Evolutionary conservation across 2,888 invertebrate species (phyloP).

Genomic region (Pollenia amentaria): DNA sequence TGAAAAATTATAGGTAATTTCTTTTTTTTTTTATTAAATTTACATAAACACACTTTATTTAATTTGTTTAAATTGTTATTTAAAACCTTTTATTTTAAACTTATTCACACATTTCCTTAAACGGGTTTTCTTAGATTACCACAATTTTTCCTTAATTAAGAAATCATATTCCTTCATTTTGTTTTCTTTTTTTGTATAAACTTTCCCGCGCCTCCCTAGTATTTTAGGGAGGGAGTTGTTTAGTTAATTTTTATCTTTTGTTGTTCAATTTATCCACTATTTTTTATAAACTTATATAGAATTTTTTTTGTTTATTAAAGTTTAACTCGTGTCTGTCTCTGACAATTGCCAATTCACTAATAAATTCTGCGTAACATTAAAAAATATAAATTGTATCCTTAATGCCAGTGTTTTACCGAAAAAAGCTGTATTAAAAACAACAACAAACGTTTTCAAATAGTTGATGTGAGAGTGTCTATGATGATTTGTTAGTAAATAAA

Average conservation of each 20-base stretch:
- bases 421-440: conserved; percentile 33
- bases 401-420: conserved; percentile 51
- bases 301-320: conserved; percentile 51
- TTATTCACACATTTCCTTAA: neutral
- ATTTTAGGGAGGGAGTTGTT: conserved; percentile 35
- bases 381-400: conserved; percentile 73
- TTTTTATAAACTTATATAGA: conserved; percentile 4
- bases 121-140: neutral
- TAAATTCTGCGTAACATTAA: conserved; percentile 72
- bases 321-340: conserved; percentile 61
- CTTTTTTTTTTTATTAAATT: too few species aligned
- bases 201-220: conserved; percentile 62
- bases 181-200: neutral
- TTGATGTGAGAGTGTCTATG: conserved; percentile 66
- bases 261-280: conserved; percentile 15
- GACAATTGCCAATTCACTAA: conserved; percentile 74
- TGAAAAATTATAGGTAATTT: neutral
- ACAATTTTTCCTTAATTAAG: neutral
- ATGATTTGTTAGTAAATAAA: conserved; percentile 72
- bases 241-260: conserved; percentile 20
- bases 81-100: neutral
- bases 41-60: neutral
- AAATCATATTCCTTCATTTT: neutral
- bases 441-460: conserved; percentile 35
- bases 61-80: neutral